Percentiles rank a stretch among this genome's conserved stretches.
Evolutionary conservation across 2,888 invertebrate genomes (phyloP).

Genomic region (Pogonocherus hispidulus): DNA sequence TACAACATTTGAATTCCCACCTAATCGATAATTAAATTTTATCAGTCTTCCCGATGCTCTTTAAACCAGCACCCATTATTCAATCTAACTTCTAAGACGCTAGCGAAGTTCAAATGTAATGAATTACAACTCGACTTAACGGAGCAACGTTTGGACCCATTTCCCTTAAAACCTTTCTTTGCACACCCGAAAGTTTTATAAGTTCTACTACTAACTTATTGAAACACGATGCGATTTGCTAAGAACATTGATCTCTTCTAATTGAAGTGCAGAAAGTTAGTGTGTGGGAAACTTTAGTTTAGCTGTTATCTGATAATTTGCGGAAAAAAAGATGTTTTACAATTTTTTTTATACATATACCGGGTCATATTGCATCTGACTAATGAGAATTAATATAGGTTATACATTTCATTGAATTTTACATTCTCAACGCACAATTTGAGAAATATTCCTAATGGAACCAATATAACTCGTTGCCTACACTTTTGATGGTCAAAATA

Average conservation of each 20-base stretch:
- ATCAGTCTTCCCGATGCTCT: too few relatives aligned
- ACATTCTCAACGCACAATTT: too few relatives aligned
- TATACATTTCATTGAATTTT: too few relatives aligned
- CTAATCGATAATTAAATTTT: too few relatives aligned
- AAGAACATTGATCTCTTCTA: slow-evolving; percentile 4
- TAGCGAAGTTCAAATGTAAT: neutral
- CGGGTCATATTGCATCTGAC: too few relatives aligned
- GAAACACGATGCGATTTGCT: neutral
- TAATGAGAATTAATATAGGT: too few relatives aligned
- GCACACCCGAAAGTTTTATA: neutral
- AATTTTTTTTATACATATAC: too few relatives aligned
- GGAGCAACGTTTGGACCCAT: neutral
- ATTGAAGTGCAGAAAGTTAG: neutral
- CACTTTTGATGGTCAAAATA: too few relatives aligned
- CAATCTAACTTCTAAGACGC: neutral
- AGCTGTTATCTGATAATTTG: neutral
- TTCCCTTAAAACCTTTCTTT: neutral
- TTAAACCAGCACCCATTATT: neutral
- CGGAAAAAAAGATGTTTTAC: neutral
- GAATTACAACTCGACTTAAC: neutral
- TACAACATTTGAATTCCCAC: too few relatives aligned
- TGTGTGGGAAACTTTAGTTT: neutral
- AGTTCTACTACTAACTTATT: slow-evolving; percentile 5
- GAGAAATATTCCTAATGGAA: too few relatives aligned
- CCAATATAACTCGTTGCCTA: too few relatives aligned